phyloP scores from a whole-genome alignment of 23 tunicate species.

The Trididemnum clinides region DNA sequence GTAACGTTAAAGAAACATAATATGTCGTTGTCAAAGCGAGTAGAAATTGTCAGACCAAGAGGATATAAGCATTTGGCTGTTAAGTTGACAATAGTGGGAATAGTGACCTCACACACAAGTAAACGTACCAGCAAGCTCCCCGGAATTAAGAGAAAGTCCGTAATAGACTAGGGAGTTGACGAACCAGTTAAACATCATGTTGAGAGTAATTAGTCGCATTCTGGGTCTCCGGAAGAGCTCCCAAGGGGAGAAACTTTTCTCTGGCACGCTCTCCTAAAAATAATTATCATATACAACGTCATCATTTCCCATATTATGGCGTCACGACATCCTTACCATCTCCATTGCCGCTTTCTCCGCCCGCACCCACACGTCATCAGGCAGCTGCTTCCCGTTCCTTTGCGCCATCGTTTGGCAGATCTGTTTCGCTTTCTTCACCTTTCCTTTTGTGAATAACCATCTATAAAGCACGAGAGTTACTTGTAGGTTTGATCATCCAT shows the following conservation, averaged over 20 bases:
- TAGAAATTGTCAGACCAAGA: too few relatives aligned
- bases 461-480: too few relatives aligned
- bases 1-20: too few relatives aligned
- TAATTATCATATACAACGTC: background rate
- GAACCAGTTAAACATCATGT: conserved; percentile 91
- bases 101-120: too few relatives aligned
- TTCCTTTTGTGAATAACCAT: conserved; percentile 88
- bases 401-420: conserved; percentile 67
- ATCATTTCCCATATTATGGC: background rate
- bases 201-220: conserved; percentile 80
- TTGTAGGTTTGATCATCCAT: too few relatives aligned
- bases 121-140: conserved; percentile 89
- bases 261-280: background rate
- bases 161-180: conserved; percentile 87
- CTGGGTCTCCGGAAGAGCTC: conserved; percentile 66
- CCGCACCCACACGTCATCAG: conserved; percentile 75
- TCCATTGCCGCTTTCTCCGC: conserved; percentile 48
- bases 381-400: conserved; percentile 58
- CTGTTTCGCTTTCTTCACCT: conserved; percentile 56
- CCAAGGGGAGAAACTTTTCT: conserved; percentile 30
- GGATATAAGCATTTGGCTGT: too few relatives aligned
- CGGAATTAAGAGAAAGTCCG: conserved; percentile 90
- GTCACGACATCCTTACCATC: background rate
- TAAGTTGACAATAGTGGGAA: too few relatives aligned
- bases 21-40: too few relatives aligned